Base-by-base conservation (phyloP, 1,140 invertebrate genomes). In the Dendroctonus ponderosae region DNA sequence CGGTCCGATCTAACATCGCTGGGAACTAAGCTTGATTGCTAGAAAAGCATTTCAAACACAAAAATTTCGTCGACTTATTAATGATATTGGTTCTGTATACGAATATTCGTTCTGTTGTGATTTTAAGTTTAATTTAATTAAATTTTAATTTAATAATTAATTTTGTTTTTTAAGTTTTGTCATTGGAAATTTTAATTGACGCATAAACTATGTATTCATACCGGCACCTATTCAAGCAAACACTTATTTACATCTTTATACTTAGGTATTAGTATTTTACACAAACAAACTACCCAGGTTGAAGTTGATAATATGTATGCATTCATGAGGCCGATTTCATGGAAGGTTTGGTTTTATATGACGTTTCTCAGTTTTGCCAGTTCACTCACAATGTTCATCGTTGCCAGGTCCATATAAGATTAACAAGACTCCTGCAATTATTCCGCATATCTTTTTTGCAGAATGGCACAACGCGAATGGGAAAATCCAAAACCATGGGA, bases 391-490 rank as follows among this genome's bases (percentile, higher is more conserved):
- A 83, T 96, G 9, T 96, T 90, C 74, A 78, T 94, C 44, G 65
- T 71, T n/a, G 66, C 70, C 46, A 70, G 72, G 70, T 71, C 9
- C 44, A 11, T 46, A 52, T n/a, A 52, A n/a, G 50, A 15, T 9
- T 26, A 8, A 8, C 2, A 11, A 12, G 15, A 26, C 5, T 2
- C 8, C 15, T 26, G 26, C 26, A 26, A 26, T 26, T 26, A 26
- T 26, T 26, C 3, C 26, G 1, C 26, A 26, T 12, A 15, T 62
- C 6, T 48, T 41, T 44, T 11, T 74, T 80, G 70, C 74, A 92
- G 91, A 77, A 85, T 94, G 72, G 86, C 90, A 37, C 91, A 92
- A 3, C 87, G 86, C 43, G 94, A 97, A 79, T 97, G 94, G 94
- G 85, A 88, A 65, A 92, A 90, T 77, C 90, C 92, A 3, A 91